These are phyloP conservation scores for Drosophila repletoides DNA, from an alignment of 1,140 invertebrate species.

Conservation along the genomic window DNA sequence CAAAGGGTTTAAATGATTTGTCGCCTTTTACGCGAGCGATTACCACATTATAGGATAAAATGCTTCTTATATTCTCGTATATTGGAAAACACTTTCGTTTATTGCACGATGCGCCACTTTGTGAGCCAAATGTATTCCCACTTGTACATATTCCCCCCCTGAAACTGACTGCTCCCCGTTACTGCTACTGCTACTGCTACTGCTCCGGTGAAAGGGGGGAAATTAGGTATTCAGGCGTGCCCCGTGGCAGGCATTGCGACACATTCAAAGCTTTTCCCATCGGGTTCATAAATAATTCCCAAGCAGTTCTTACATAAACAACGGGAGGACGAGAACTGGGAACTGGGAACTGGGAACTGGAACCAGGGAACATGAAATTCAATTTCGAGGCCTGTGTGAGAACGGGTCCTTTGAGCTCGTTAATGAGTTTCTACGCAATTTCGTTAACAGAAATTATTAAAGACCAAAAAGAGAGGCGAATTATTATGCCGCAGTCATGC, in stretches of 20 bases:
- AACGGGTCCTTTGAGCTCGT: constrained; percentile 29
- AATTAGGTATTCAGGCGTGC: constrained; percentile 47
- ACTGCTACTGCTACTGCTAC: neutral
- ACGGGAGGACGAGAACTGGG: no score
- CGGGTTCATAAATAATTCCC: constrained; percentile 74
- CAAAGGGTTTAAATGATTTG: constrained; percentile 79
- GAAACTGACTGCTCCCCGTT: neutral
- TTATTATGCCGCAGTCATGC: constrained; percentile 47
- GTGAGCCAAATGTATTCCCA: constrained; percentile 61
- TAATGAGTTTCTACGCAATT: constrained; percentile 77
- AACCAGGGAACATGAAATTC: constrained; percentile 61
- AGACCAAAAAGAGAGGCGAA: constrained; percentile 24
- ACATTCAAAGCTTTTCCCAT: constrained; percentile 75
- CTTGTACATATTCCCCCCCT: constrained; percentile 46
- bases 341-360: no score
- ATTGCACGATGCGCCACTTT: constrained; percentile 53
- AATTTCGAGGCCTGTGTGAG: constrained; percentile 49
- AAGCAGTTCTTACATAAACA: constrained; percentile 71
- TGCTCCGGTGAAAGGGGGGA: neutral
- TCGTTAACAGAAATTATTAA: constrained; percentile 67
- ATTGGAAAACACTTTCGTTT: constrained; percentile 80
- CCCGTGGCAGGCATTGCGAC: constrained; percentile 59
- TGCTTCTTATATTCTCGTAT: constrained; percentile 76
- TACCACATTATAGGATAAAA: constrained; percentile 80
- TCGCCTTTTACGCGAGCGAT: constrained; percentile 81